phyloP scores from a whole-genome alignment of 2,113 vertebrate species.

The Pionites leucogaster region DNA sequence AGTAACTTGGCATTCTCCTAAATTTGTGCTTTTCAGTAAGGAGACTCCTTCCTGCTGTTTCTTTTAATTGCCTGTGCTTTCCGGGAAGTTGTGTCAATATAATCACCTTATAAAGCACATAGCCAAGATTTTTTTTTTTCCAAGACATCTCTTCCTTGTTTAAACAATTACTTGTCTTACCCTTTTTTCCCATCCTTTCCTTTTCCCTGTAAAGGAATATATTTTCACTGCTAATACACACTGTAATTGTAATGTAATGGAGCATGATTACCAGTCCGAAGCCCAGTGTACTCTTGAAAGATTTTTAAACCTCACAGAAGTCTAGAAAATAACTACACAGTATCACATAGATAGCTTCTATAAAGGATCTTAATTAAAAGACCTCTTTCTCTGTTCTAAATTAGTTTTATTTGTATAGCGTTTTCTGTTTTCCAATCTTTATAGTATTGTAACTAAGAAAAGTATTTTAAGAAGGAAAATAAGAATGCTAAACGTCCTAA shows the following conservation, averaged over 20 bases:
- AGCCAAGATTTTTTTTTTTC: background rate
- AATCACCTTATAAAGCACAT: background rate
- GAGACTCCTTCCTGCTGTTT: background rate
- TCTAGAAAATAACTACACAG: background rate
- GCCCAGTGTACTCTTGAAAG: background rate
- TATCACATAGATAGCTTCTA: background rate
- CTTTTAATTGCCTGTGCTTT: background rate
- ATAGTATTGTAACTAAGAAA: background rate
- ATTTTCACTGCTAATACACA: background rate
- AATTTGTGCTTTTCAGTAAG: background rate
- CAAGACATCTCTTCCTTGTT: background rate
- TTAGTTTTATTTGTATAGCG: background rate
- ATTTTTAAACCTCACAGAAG: background rate
- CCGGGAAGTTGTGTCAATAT: background rate
- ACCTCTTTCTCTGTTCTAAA: background rate
- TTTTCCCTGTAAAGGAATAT: background rate
- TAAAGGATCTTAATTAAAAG: background rate
- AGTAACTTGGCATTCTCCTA: background rate
- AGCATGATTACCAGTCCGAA: background rate
- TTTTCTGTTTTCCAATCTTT: background rate
- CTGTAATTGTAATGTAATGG: background rate
- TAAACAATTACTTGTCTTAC: background rate
- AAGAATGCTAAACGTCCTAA: background rate
- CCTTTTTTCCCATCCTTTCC: background rate
- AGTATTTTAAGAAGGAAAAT: background rate